Base-by-base conservation (phyloP, 1,140 invertebrate genomes). In the Drosophila ficusphila region DNA sequence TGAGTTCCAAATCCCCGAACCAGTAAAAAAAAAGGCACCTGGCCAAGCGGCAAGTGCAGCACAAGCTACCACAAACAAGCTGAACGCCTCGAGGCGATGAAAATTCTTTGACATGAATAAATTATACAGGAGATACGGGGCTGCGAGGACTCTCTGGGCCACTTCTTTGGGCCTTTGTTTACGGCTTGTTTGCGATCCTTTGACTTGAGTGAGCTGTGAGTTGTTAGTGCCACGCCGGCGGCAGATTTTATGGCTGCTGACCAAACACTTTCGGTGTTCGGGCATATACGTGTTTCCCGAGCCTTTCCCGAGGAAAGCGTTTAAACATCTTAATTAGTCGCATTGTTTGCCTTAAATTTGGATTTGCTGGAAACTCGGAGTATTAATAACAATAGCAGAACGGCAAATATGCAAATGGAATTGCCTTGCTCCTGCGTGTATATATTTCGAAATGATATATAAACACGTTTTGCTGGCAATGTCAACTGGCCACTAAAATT, bases 71-170 rank as follows among this genome's bases (percentile, higher is more conserved):
- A 71, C 64, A 76, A 65, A 65, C 60, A 81, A 81, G 57, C 70
- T 65, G 42, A 33, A 23, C 64, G 58, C 70, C 79, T 76, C 60
- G 68, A 86, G 79, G 76, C 76, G 76, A 76, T 75, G 83, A 86
- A 86, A 86, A 81, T 81, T 86, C 73, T 69, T 86, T 60, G 49
- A 76, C 79, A 85, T 85, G 76, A 85, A 85, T 85, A 85, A 85
- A 85, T 86, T 86, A 86, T 86, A 52, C 27, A 29, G 48, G 33
- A 52, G 68, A 70, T 57, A 25, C 33, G 16, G 9, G 38, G 27
- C 34, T 34, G 27, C 8, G 58, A 36, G 31, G 41, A 14, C 47
- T 65, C 31, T 27, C 18, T 31, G 33, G 31, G 47, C 38, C 60
- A 65, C 61, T 67, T 69, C 49, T n/a, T 29, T 33, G 27, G 29